Evolutionary conservation across 2,888 invertebrate genomes (phyloP), one percentile per base, ranked within the genome.

Genomic region (Girardia tigrina): DNA sequence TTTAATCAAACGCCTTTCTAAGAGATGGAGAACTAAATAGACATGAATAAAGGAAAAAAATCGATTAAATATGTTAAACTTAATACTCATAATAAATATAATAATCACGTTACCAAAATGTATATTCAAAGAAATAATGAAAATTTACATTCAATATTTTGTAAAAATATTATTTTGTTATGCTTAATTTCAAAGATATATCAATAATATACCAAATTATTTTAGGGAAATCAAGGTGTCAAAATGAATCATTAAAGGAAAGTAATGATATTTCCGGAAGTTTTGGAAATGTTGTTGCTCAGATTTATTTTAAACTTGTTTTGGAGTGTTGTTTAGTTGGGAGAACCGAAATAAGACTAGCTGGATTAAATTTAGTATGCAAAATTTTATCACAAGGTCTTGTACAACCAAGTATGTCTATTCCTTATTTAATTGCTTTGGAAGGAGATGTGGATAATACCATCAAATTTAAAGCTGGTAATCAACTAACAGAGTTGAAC

Each of bases 251-350:
- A 4, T 56, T 56, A 56, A 56, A 56, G n/a, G 56, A 56, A 56
- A 56, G 56, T n/a, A 56, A 56, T 56, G 56, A 56, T 56, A 56
- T 56, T 56, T 56, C 56, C 23, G 56, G 56, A 56, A 56, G 56
- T 56, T 56, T 56, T 56, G 56, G 56, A 16, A 56, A 56, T 56
- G 56, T 56, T 56, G 56, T 56, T 4, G 56, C 56, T 6, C 56
- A 56, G n/a, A 56, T 56, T 20, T 56, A 56, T 56, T 56, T 56
- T n/a, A 56, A 56, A 56, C 23, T 56, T 20, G 56, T 56, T 56
- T 23, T 56, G 4, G 56, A 56, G 6, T 56, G 56, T n/a, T 56
- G 56, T 56, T n/a, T 56, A 2, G 56, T 56, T 56, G 56, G 56
- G n/a, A 4, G 56, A 56, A 56, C 56, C 6, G 56, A 56, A 56